Evolutionary conservation across 2,888 invertebrate species (phyloP), one percentile per base, ranked within the genome.

Genomic region (Hemicrepidius hirtus): DNA sequence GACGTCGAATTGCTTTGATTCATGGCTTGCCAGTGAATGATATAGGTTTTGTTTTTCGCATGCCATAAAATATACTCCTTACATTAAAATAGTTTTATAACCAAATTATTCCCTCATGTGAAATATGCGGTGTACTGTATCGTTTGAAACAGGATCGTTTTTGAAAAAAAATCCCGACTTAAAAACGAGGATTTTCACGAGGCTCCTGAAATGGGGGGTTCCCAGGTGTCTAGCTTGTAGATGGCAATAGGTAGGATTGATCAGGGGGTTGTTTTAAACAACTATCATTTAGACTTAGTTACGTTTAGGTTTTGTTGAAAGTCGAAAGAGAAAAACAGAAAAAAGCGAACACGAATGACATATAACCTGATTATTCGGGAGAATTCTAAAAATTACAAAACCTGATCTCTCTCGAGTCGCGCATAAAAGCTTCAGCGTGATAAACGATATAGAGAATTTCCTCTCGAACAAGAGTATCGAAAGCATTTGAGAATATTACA

Each of bases 1-100:
- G 72, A 75, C 72, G 73, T 74, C 73, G 73, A 74, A 74, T 69
- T 67, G 70, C 70, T 69, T 66, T 74, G 73, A 74, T 74, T 74
- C 70, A 74, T 70, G 63, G 73, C 59, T 69, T 68, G 69, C 69
- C 35, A 65, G 65, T 69, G 70, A 70, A 74, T 74, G 73, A 74
- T 74, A 70, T 74, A 74, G 69, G 67, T 70, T 74, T 74, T 74
- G 73, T 70, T 74, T 74, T 74, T 70, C 63, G 41, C 64, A 53
- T 72, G 68, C 68, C 62, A 68, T 68, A 72, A 72, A 72, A 72
- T 72, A 72, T 68, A 68, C 64, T 72, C 64, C 49, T 72, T 66
- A 49, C 67, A 71, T 71, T 67, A 71, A 71, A 71, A 68, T 67
- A 60, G 40, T 70, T 70, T 70, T 70, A 70, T 63, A 65, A 57